Evolutionary conservation across 2,797 vertebrate genomes (phyloP).

Genomic region (Spondyliosoma cantharus): DNA sequence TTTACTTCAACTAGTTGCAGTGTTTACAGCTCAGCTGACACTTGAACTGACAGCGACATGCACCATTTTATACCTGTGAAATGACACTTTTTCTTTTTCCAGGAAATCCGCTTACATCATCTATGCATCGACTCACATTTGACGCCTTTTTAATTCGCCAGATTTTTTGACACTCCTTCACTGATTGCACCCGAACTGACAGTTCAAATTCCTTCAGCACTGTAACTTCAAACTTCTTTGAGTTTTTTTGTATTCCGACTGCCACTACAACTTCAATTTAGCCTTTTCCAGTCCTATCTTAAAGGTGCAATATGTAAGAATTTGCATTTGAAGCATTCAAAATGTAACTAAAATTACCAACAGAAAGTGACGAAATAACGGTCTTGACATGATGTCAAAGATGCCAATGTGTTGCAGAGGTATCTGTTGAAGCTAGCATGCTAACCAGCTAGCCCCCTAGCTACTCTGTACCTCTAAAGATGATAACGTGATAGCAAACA

Average conservation of each 20-base stretch:
- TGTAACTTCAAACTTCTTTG: conserved; percentile 9
- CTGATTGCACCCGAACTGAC: too few relatives aligned
- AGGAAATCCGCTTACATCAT: conserved; percentile 12
- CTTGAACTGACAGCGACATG: conserved; percentile 9
- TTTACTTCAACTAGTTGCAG: conserved; percentile 24
- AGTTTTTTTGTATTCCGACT: background rate
- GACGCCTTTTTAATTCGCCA: background rate
- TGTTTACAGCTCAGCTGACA: background rate
- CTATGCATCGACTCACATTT: background rate
- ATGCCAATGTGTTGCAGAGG: too few relatives aligned
- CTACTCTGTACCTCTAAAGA: too few relatives aligned
- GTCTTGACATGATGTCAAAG: too few relatives aligned
- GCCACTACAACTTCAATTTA: background rate
- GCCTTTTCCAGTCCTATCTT: background rate
- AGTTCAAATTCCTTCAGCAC: background rate
- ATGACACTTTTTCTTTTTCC: conserved; percentile 1
- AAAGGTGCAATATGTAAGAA: too few relatives aligned
- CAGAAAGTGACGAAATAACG: too few relatives aligned
- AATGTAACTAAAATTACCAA: too few relatives aligned
- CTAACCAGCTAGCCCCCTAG: too few relatives aligned
- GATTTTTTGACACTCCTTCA: too few relatives aligned
- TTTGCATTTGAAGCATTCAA: too few relatives aligned
- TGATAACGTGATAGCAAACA: too few relatives aligned
- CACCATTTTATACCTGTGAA: conserved; percentile 14
- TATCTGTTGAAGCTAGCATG: too few relatives aligned